Evolutionary conservation across 2,888 invertebrate species (phyloP).

Genomic region (Meandrusa payeni): DNA sequence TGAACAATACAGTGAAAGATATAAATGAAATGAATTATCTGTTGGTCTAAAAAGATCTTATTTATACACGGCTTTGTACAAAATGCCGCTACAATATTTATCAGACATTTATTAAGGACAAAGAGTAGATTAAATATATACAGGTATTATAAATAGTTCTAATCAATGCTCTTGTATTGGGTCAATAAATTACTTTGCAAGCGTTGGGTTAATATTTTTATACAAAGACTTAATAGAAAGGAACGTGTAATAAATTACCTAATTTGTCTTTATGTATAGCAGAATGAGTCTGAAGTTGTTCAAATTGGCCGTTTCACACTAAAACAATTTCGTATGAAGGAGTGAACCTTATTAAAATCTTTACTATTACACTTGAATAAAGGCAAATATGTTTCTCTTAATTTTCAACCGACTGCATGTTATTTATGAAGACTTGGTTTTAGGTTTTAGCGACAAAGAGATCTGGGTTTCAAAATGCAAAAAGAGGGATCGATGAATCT

Average conservation of each 20-base stretch:
- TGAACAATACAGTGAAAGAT: too few relatives aligned
- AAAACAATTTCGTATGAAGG: conserved; percentile 61
- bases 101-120: too few relatives aligned
- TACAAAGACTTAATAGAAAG: conserved; percentile 50
- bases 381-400: conserved; percentile 47
- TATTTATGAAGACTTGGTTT: too few relatives aligned
- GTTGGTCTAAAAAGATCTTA: too few relatives aligned
- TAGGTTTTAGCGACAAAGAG: too few relatives aligned
- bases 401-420: conserved; percentile 61
- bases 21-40: too few relatives aligned
- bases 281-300: conserved; percentile 62
- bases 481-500: too few relatives aligned
- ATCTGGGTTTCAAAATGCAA: too few relatives aligned
- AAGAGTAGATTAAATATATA: not conserved
- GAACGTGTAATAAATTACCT: conserved; percentile 64
- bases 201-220: conserved; percentile 44
- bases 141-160: conserved; percentile 29
- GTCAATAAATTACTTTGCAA: conserved; percentile 42
- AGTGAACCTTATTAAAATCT: conserved; percentile 60
- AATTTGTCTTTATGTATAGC: conserved; percentile 64
- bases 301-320: conserved; percentile 64
- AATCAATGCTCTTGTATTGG: conserved; percentile 39
- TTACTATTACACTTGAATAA: conserved; percentile 52
- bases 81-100: too few relatives aligned
- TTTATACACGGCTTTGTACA: too few relatives aligned